These are phyloP conservation scores for Trypoxylon attenuatum DNA, from an alignment of 2,888 invertebrate species.

Conservation along the genomic window DNA sequence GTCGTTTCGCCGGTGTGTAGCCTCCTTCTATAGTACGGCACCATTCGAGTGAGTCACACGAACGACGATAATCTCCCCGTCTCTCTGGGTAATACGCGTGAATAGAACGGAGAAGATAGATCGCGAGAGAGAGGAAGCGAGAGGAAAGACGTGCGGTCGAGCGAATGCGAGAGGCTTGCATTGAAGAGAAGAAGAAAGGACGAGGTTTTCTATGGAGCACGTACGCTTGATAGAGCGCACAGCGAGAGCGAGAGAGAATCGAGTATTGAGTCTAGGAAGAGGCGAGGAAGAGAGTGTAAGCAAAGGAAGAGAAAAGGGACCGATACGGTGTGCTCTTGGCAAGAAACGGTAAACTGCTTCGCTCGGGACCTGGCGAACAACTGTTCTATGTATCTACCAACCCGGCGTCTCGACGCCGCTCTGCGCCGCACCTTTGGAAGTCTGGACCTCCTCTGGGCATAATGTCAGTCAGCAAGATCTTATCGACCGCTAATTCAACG, in stretches of 20 bases:
- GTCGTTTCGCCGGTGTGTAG: constrained; percentile 4
- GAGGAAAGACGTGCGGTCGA: constrained; percentile 15
- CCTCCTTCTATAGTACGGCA: constrained; percentile 27
- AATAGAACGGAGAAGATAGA: constrained; percentile 42
- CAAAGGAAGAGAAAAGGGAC: constrained; percentile 6
- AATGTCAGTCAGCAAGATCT: constrained; percentile 34
- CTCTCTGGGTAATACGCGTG: constrained; percentile 34
- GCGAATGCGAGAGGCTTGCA: no score
- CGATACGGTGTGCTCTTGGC: constrained; percentile 29
- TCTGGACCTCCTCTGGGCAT: constrained; percentile 10
- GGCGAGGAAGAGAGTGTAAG: constrained; percentile 4
- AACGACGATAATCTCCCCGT: constrained; percentile 45
- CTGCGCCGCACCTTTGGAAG: no score
- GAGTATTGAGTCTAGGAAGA: constrained; percentile 5
- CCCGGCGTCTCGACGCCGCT: constrained; percentile 12
- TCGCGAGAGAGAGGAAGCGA: constrained; percentile 14
- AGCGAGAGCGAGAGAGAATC: background rate
- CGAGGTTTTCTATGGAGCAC: constrained; percentile 29
- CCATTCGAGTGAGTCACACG: constrained; percentile 50
- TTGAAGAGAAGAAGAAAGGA: no score
- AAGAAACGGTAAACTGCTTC: constrained; percentile 57
- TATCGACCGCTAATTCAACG: constrained; percentile 32
- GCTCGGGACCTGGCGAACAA: constrained; percentile 40
- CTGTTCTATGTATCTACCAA: constrained; percentile 19
- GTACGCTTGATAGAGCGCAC: constrained; percentile 25